Conservation (phyloP, 1,140 invertebrate genomes). For the Carcinoscorpius rotundicauda region DNA sequence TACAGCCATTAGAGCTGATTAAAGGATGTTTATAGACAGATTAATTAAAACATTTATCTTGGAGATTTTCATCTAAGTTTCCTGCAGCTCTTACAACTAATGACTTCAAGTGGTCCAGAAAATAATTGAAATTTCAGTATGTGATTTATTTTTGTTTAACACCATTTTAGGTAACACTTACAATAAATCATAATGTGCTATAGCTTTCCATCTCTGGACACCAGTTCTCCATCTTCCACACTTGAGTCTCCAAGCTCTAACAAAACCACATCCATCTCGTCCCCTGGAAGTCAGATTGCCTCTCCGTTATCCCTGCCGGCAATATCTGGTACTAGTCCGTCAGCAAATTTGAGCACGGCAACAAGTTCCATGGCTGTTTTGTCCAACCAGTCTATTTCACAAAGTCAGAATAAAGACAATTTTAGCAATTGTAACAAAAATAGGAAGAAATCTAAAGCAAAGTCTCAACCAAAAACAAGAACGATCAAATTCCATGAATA, state of each 20-base stretch:
- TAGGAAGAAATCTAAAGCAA: constrained; percentile 74
- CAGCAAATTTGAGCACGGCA: no score
- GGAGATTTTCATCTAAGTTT: neutral
- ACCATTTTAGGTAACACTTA: neutral
- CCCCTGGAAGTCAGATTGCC: neutral
- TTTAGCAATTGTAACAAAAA: constrained; percentile 42
- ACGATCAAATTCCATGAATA: constrained; percentile 98
- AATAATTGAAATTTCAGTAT: neutral
- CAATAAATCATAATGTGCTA: neutral
- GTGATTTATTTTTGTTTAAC: neutral
- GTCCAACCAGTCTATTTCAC: neutral
- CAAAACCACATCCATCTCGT: neutral
- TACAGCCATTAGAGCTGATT: neutral
- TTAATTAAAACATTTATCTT: neutral
- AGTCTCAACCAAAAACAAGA: constrained; percentile 65
- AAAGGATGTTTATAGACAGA: neutral
- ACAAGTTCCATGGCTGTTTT: neutral
- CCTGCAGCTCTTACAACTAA: neutral
- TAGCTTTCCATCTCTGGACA: constrained; percentile 17
- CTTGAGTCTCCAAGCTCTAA: constrained; percentile 10
- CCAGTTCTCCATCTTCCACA: constrained; percentile 31
- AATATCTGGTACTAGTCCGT: no score
- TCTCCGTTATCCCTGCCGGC: no score
- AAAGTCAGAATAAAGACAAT: constrained; percentile 1
- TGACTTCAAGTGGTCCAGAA: neutral